These are phyloP conservation scores for Drosophila bocki DNA, from an alignment of 1,140 invertebrate species.

Conservation along the genomic window DNA sequence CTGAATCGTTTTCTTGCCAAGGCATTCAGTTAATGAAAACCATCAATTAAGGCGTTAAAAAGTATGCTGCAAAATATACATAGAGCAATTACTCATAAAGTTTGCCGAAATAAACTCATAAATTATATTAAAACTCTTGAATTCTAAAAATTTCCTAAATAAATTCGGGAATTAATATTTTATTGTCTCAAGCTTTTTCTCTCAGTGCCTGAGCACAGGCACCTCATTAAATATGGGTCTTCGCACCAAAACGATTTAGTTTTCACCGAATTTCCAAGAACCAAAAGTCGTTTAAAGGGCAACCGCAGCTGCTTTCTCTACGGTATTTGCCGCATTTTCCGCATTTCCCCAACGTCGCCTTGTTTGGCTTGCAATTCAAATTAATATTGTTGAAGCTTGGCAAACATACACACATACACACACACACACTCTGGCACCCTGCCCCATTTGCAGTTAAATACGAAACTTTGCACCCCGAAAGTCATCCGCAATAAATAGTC, in stretches of 20 bases:
- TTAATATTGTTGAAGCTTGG: slow-evolving; percentile 36
- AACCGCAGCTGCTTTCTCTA: slow-evolving; percentile 18
- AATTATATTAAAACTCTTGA: not conserved
- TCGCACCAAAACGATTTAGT: slow-evolving; percentile 38
- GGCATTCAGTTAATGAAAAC: not conserved
- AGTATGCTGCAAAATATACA: not conserved
- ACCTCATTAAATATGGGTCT: slow-evolving; percentile 25
- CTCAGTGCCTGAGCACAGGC: not conserved
- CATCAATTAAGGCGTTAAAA: not conserved
- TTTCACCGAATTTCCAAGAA: slow-evolving; percentile 32
- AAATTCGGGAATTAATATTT: not conserved
- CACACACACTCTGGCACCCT: not conserved
- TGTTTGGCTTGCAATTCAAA: slow-evolving; percentile 40
- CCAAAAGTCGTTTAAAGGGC: slow-evolving; percentile 51
- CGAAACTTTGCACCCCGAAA: slow-evolving; percentile 25
- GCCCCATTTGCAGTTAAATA: slow-evolving; percentile 33
- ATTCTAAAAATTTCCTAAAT: not conserved
- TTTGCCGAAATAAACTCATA: not conserved
- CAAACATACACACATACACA: slow-evolving; percentile 20
- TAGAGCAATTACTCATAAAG: too few relatives aligned
- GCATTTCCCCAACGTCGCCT: not conserved
- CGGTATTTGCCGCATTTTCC: slow-evolving; percentile 9
- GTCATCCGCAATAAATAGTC: slow-evolving; percentile 35
- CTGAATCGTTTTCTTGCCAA: not conserved
- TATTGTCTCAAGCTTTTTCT: not conserved